These are phyloP conservation scores for Epinephelus awoara DNA, from an alignment of 2,797 vertebrate genomes.

Conservation along the genomic window DNA sequence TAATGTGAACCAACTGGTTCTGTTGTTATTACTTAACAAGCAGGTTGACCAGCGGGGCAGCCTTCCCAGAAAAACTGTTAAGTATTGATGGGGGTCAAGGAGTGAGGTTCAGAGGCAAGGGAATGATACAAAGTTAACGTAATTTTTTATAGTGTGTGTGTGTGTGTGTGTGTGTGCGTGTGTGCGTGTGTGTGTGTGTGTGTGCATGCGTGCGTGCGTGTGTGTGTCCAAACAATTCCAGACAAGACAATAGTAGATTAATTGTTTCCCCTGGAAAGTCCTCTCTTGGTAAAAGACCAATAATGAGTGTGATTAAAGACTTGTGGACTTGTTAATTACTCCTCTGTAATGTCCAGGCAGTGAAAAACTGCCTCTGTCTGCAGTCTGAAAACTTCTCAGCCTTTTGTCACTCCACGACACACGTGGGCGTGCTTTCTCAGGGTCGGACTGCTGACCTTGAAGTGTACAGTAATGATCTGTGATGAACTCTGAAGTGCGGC, in stretches of 20 bases:
- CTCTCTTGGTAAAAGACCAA: slow-evolving; percentile 65
- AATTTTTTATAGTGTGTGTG: slow-evolving; percentile 10
- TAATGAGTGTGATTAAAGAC: slow-evolving; percentile 77
- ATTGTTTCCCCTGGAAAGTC: slow-evolving; percentile 66
- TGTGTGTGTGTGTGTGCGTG: too few relatives aligned
- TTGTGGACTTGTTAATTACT: slow-evolving; percentile 71
- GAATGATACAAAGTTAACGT: slow-evolving; percentile 34
- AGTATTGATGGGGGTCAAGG: slow-evolving; percentile 51
- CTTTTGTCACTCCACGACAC: slow-evolving; percentile 35
- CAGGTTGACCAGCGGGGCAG: not conserved
- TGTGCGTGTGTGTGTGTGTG: not conserved
- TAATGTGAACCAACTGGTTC: slow-evolving; percentile 5
- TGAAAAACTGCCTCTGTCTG: slow-evolving; percentile 54
- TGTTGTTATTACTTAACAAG: slow-evolving; percentile 23
- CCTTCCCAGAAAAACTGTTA: slow-evolving; percentile 26
- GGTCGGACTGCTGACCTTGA: slow-evolving; percentile 48
- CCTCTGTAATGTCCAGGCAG: slow-evolving; percentile 54
- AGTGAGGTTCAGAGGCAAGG: slow-evolving; percentile 20
- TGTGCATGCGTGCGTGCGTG: slow-evolving; percentile 12
- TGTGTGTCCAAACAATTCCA: slow-evolving; percentile 44
- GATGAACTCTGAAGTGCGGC: slow-evolving; percentile 37
- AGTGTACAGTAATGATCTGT: slow-evolving; percentile 53
- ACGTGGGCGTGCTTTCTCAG: slow-evolving; percentile 41
- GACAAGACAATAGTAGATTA: slow-evolving; percentile 67
- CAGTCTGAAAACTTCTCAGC: slow-evolving; percentile 55